These are phyloP conservation scores for Oeneis ivallda DNA, from an alignment of 2,888 invertebrate species.

Conservation along the genomic window DNA sequence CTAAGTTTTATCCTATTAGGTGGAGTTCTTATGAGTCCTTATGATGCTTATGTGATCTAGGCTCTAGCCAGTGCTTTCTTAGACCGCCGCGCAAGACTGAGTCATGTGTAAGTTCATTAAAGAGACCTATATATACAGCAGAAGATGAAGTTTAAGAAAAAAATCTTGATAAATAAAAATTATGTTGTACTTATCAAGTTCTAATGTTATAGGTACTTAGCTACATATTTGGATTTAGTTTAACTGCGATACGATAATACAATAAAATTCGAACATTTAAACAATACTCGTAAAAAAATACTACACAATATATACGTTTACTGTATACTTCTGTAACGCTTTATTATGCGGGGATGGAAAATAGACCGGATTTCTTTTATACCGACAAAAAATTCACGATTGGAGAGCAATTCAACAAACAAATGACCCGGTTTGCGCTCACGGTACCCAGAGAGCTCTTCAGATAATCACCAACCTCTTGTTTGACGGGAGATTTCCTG, in stretches of 20 bases:
- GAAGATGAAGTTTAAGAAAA: no score
- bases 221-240: no score
- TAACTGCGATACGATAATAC: not conserved
- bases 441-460: conserved; percentile 16
- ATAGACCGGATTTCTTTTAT: conserved; percentile 11
- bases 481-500: conserved; percentile 26
- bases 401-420: conserved; percentile 27
- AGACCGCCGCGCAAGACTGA: no score
- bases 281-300: not conserved
- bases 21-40: no score
- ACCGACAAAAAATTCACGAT: conserved; percentile 24
- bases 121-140: no score
- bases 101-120: no score
- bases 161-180: no score
- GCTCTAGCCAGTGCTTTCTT: no score
- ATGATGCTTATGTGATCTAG: no score
- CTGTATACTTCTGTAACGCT: not conserved
- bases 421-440: conserved; percentile 24
- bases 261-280: not conserved
- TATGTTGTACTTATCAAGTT: no score
- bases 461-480: conserved; percentile 22
- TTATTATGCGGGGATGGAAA: conserved; percentile 10
- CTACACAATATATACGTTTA: not conserved
- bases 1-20: no score
- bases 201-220: no score